Conservation (phyloP, 1,140 invertebrate species). For the Neodiprion virginianus region DNA sequence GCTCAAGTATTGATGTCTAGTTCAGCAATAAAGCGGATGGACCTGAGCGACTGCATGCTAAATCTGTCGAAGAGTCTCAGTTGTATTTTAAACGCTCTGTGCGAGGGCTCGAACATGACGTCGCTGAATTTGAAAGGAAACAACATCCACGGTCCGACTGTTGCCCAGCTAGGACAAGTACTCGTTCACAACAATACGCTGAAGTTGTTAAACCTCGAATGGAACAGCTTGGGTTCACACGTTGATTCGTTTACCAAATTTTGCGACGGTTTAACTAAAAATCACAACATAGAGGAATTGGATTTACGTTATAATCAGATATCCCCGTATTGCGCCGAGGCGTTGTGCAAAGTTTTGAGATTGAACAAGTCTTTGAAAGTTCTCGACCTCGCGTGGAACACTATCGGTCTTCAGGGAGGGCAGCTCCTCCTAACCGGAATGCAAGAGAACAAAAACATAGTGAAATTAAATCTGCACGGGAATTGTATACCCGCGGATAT, state of each 20-base stretch:
- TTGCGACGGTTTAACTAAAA: constrained; percentile 52
- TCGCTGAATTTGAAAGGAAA: constrained; percentile 56
- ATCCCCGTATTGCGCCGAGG: constrained; percentile 43
- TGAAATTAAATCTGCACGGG: constrained; percentile 49
- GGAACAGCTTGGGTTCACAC: constrained; percentile 53
- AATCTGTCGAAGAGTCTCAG: constrained; percentile 40
- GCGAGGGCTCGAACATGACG: constrained; percentile 47
- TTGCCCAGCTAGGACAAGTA: constrained; percentile 47
- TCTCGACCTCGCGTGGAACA: constrained; percentile 58
- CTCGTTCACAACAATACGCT: constrained; percentile 50
- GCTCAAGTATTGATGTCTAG: constrained; percentile 48
- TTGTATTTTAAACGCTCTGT: constrained; percentile 46
- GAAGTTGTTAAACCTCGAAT: constrained; percentile 51
- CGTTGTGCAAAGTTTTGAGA: constrained; percentile 42
- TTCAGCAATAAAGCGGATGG: constrained; percentile 42
- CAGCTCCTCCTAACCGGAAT: constrained; percentile 47
- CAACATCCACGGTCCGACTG: constrained; percentile 48
- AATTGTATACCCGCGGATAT: constrained; percentile 58
- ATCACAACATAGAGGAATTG: constrained; percentile 52
- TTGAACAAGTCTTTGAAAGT: constrained; percentile 49
- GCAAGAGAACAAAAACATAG: constrained; percentile 45
- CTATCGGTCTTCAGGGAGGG: constrained; percentile 53
- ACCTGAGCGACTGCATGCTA: constrained; percentile 54
- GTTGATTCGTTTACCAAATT: constrained; percentile 50
- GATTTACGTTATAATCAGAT: constrained; percentile 60